Evolutionary conservation across 2,113 vertebrate genomes (phyloP).

Genomic region (Hippocampus mohnikei): DNA sequence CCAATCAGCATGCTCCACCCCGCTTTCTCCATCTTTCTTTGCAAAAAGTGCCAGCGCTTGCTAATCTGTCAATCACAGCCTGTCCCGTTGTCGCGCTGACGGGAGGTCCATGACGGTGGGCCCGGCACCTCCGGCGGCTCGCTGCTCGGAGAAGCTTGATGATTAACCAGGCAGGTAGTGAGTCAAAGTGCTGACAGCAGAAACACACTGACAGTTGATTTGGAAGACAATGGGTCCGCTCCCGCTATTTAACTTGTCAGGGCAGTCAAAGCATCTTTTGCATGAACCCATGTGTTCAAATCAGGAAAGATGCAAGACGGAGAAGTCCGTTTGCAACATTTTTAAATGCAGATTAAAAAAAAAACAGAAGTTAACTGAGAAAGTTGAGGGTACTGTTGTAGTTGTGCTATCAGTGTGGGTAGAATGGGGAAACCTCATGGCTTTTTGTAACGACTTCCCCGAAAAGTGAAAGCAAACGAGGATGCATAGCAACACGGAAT

Average conservation of each 20-base stretch:
- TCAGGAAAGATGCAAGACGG: slow-evolving; percentile 14
- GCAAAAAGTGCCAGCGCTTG: slow-evolving; percentile 65
- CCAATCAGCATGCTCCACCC: slow-evolving; percentile 47
- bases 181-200: slow-evolving; percentile 74
- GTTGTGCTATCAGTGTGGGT: slow-evolving; percentile 1
- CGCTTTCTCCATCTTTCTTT: slow-evolving; percentile 48
- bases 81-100: slow-evolving; percentile 63
- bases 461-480: slow-evolving; percentile 11
- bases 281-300: neutral
- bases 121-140: slow-evolving; percentile 65
- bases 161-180: slow-evolving; percentile 78
- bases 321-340: slow-evolving; percentile 28
- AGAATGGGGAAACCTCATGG: neutral
- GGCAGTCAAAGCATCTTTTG: slow-evolving; percentile 61
- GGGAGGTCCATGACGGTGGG: slow-evolving; percentile 48
- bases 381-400: too few relatives aligned
- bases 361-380: too few relatives aligned
- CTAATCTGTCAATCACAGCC: slow-evolving; percentile 76
- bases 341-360: neutral
- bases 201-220: slow-evolving; percentile 72
- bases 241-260: slow-evolving; percentile 77
- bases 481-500: neutral
- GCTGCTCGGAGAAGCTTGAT: slow-evolving; percentile 62
- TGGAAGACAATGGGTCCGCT: slow-evolving; percentile 74
- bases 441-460: neutral